Evolutionary conservation across 1,140 invertebrate genomes (phyloP).

Genomic region (Monochamus saltuarius): DNA sequence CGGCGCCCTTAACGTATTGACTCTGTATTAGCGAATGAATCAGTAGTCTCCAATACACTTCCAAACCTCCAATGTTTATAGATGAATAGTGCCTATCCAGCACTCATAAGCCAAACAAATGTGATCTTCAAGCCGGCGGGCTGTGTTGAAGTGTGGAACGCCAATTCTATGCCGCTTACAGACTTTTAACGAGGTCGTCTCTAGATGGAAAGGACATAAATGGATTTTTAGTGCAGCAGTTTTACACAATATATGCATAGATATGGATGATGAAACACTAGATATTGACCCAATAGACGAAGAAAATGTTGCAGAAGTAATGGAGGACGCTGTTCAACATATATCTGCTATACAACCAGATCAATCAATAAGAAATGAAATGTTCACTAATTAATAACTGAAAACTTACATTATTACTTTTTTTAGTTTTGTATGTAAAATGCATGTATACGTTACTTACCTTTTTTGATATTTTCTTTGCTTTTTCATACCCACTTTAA

Average conservation of each 20-base stretch:
- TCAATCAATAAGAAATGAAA: neutral
- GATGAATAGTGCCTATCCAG: too few relatives aligned
- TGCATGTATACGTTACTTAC: neutral
- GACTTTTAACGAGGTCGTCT: too few relatives aligned
- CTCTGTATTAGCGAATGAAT: too few relatives aligned
- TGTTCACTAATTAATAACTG: conserved; percentile 2
- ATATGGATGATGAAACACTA: neutral
- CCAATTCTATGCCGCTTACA: too few relatives aligned
- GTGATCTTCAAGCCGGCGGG: too few relatives aligned
- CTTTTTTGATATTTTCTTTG: too few relatives aligned
- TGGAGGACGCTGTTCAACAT: neutral
- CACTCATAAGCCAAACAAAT: too few relatives aligned
- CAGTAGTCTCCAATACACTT: too few relatives aligned
- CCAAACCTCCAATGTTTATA: too few relatives aligned
- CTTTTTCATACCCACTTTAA: too few relatives aligned
- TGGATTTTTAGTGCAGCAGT: neutral
- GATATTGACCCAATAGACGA: conserved; percentile 8
- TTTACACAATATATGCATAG: conserved; percentile 9
- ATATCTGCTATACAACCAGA: neutral
- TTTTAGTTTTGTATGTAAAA: neutral
- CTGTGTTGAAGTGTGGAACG: too few relatives aligned
- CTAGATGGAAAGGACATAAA: neutral
- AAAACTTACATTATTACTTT: neutral
- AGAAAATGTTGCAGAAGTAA: neutral
- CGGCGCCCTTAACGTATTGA: too few relatives aligned